Base-by-base conservation (phyloP, 2,888 invertebrate genomes). In the Seira musarum region DNA sequence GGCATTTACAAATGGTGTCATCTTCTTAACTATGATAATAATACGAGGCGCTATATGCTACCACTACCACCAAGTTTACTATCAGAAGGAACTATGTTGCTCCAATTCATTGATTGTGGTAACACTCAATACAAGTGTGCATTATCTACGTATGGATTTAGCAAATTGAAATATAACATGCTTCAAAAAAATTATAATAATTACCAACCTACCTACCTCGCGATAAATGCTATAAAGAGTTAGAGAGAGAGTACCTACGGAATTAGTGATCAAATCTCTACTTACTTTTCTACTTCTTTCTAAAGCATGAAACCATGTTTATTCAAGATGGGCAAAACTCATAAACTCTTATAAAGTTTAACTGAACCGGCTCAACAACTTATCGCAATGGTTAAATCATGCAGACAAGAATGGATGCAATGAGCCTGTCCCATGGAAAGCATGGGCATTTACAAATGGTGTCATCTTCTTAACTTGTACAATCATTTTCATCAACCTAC, bases 291-390 rank as follows among this genome's bases (percentile, higher is more conserved):
- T 30, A 5, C 30, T 30, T 30, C 8, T 30, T 8, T 8, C 30
- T 30, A 2, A n/a, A 30, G 30, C 30, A 30, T 30, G 30, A 30
- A 30, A 30, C 30, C 8, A 30, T 30, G 30, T 30, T 30, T 30
- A 30, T 30, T 30, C 30, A 8, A 8, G 30, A 30, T 30, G 30
- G 8, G 30, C 8, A 30, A 30, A 30, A 30, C 30, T 30, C 30
- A n/a, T n/a, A n/a, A n/a, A n/a, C n/a, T n/a, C n/a, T n/a, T 30
- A 2, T 15, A 49, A 63, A 69, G 68, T 63, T 68, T 76, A 76
- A 69, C 73, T 74, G 73, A 78, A 83, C 83, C 81, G 81, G 81
- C 81, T 79, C 63, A 81, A 80, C 81, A 79, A 83, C 81, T 80
- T 80, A 75, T 67, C 70, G 65, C 30, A 21, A 30, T 30, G 30